phyloP scores from a whole-genome alignment of 2,797 vertebrate genomes.

The Hippoglossus hippoglossus region DNA sequence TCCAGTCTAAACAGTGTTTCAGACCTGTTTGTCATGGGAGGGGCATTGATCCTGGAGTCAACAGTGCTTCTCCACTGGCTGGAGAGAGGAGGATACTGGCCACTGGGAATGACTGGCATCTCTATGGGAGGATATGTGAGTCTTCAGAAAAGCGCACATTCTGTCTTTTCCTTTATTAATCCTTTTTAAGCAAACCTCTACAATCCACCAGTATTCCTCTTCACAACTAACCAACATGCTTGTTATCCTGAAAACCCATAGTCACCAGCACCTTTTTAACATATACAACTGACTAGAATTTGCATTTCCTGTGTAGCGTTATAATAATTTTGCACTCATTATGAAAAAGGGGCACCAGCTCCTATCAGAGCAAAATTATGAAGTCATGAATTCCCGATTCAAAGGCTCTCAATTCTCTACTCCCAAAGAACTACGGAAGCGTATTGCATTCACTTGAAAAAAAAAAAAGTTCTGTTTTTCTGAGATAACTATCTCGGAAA shows the following conservation, averaged over 20 bases:
- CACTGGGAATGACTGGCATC: slow-evolving; percentile 97
- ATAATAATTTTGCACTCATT: no score
- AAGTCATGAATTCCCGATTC: no score
- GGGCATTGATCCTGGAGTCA: slow-evolving; percentile 95
- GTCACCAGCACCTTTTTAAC: not conserved
- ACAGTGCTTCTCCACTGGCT: slow-evolving; percentile 94
- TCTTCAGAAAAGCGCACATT: slow-evolving; percentile 15
- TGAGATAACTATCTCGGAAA: no score
- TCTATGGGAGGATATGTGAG: slow-evolving; percentile 99
- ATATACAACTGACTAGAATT: no score
- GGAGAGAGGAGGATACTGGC: slow-evolving; percentile 95
- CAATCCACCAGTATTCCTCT: not conserved
- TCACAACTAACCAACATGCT: not conserved
- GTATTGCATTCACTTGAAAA: no score
- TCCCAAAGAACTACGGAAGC: no score
- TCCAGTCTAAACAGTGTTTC: slow-evolving; percentile 97
- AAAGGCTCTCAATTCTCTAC: no score
- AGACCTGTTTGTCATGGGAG: slow-evolving; percentile 99
- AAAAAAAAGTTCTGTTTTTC: no score
- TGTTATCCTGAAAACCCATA: not conserved
- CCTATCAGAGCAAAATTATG: no score
- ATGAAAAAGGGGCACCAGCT: no score
- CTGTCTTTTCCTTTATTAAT: not conserved
- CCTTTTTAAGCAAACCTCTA: no score
- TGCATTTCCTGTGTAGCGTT: no score